These are phyloP conservation scores for Alectura lathami DNA, from an alignment of 2,113 vertebrate species.

Conservation along the genomic window DNA sequence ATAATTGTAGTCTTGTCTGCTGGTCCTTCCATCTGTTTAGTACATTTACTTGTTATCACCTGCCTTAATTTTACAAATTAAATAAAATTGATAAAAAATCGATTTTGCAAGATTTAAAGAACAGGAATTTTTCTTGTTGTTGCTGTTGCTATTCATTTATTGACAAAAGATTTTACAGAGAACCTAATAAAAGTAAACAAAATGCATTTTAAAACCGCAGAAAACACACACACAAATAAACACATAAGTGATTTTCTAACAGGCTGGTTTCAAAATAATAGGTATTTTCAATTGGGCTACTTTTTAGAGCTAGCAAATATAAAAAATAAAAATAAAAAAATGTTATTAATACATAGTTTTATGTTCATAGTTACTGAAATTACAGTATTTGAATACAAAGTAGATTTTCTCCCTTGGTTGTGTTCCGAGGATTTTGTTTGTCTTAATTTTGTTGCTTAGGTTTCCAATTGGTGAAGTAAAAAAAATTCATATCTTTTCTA, in stretches of 20 bases:
- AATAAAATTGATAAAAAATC: too few species aligned
- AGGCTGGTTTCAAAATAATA: rapidly evolving
- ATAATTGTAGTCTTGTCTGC: background rate
- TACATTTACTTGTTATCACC: background rate
- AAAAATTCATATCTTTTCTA: background rate
- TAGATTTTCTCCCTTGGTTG: background rate
- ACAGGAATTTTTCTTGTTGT: background rate
- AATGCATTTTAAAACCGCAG: background rate
- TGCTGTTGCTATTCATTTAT: background rate
- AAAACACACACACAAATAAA: background rate
- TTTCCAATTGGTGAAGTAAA: background rate
- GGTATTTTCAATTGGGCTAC: rapidly evolving
- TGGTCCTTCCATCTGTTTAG: background rate
- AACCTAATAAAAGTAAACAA: background rate
- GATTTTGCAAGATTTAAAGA: background rate
- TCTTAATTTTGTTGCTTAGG: background rate
- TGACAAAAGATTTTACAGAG: rapidly evolving
- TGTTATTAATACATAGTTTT: background rate
- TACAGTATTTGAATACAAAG: background rate
- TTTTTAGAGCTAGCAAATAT: background rate
- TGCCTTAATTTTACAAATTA: too few species aligned
- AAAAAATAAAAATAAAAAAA: rapidly evolving
- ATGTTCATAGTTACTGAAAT: background rate
- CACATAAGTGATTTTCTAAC: rapidly evolving
- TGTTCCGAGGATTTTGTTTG: background rate